These are phyloP conservation scores for Coreius guichenoti DNA, from an alignment of 2,797 vertebrate genomes.

Conservation along the genomic window DNA sequence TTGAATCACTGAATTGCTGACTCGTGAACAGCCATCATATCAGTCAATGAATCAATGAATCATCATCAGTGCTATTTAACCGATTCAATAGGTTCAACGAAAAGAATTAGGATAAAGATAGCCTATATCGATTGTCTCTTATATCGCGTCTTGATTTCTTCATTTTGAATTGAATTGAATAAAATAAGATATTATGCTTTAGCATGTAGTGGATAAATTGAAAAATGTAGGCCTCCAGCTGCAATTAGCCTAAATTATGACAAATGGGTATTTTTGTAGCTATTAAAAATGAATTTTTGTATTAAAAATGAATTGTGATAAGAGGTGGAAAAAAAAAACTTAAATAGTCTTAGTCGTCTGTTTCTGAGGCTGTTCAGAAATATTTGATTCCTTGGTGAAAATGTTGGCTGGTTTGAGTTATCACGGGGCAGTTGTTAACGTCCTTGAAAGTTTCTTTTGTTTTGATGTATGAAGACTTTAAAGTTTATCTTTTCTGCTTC, in stretches of 20 bases:
- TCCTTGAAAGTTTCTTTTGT: slow-evolving; percentile 64
- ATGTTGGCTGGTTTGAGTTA: slow-evolving; percentile 42
- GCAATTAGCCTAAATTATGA: neutral
- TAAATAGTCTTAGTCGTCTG: neutral
- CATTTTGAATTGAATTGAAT: neutral
- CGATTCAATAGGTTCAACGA: neutral
- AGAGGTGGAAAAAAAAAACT: neutral
- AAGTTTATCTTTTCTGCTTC: slow-evolving; percentile 68
- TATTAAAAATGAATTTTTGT: neutral
- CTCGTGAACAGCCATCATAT: neutral
- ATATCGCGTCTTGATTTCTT: neutral
- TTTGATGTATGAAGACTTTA: slow-evolving; percentile 66
- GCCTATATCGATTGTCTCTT: too few relatives aligned
- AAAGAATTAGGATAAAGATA: neutral
- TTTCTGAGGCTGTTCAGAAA: neutral
- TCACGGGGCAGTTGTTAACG: slow-evolving; percentile 49
- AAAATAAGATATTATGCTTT: neutral
- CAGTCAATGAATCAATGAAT: neutral
- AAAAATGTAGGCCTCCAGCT: neutral
- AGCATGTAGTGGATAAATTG: neutral
- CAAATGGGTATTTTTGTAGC: neutral
- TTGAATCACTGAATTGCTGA: neutral
- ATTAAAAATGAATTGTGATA: neutral
- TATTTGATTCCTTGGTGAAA: slow-evolving; percentile 10
- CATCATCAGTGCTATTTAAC: neutral